Conservation (phyloP, 2,113 vertebrate species). For the Callionymus lyra region DNA sequence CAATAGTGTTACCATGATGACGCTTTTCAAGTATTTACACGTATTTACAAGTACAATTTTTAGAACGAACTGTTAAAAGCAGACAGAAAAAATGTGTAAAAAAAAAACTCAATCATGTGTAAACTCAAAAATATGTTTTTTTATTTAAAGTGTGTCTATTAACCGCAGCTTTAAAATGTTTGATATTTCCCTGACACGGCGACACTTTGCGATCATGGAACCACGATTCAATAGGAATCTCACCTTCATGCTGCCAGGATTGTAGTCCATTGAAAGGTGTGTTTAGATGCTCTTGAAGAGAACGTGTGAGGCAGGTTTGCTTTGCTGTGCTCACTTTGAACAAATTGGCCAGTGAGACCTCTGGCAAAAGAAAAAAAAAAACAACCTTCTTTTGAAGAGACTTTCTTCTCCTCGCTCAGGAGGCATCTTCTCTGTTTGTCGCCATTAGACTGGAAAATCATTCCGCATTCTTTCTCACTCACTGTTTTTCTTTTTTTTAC, state of each 20-base stretch:
- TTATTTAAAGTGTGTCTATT: too few relatives aligned
- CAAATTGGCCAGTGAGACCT: conserved; percentile 57
- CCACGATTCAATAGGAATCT: conserved; percentile 18
- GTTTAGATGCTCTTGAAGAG: conserved; percentile 21
- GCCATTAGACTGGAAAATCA: conserved; percentile 57
- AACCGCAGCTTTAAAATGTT: too few relatives aligned
- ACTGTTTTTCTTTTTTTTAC: conserved; percentile 31
- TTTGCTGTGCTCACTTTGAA: conserved; percentile 26
- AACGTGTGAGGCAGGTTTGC: conserved; percentile 27
- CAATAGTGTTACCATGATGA: too few relatives aligned
- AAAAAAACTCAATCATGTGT: too few relatives aligned
- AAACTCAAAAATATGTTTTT: too few relatives aligned
- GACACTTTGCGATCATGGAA: too few relatives aligned
- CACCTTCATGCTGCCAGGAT: conserved; percentile 18
- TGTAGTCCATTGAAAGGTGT: conserved; percentile 14
- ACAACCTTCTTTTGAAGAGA: conserved; percentile 50
- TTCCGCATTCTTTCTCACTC: conserved; percentile 49
- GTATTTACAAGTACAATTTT: too few relatives aligned
- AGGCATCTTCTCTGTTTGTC: conserved; percentile 56
- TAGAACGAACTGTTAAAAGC: too few relatives aligned
- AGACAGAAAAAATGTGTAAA: too few relatives aligned
- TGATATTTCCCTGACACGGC: too few relatives aligned
- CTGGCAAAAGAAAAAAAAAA: too few relatives aligned
- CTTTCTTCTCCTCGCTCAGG: conserved; percentile 53
- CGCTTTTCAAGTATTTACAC: too few relatives aligned